Conservation (phyloP, 2,888 invertebrate species). For the Drosophila histrio region DNA sequence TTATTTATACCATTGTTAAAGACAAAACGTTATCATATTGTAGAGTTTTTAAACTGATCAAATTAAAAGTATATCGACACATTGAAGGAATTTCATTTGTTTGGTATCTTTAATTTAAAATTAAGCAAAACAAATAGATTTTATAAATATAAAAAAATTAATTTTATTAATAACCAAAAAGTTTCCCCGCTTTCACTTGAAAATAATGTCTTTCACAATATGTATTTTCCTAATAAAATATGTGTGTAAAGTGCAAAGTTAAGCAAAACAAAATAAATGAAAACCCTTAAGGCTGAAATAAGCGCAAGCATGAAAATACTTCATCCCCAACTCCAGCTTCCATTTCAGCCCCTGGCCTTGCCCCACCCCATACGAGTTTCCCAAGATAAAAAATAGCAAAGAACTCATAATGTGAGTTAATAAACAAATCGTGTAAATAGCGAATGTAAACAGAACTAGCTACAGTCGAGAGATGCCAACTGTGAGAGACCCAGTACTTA, state of each 20-base stretch:
- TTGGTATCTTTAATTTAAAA: neutral
- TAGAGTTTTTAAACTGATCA: too few species aligned
- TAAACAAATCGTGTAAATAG: conserved; percentile 75
- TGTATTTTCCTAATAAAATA: conserved; percentile 37
- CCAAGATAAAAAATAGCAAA: neutral
- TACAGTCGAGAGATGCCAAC: too few species aligned
- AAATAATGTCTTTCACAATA: neutral
- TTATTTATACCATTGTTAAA: too few species aligned
- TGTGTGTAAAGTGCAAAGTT: conserved; percentile 53
- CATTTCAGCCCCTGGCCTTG: neutral
- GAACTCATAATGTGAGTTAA: conserved; percentile 77
- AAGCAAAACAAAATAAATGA: conserved; percentile 37
- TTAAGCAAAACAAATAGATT: neutral
- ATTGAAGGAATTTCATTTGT: too few species aligned
- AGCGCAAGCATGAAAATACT: conserved; percentile 5
- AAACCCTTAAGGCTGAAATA: conserved; percentile 42
- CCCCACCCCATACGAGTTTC: neutral
- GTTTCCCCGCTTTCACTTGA: neutral
- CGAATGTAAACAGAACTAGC: conserved; percentile 61
- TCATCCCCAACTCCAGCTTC: neutral
- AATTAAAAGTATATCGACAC: too few species aligned
- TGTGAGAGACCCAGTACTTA: too few species aligned
- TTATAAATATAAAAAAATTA: neutral
- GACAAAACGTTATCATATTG: too few species aligned
- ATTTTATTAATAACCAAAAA: neutral